Conservation (phyloP, 2,113 vertebrate genomes). For the Engraulis encrasicolus region DNA sequence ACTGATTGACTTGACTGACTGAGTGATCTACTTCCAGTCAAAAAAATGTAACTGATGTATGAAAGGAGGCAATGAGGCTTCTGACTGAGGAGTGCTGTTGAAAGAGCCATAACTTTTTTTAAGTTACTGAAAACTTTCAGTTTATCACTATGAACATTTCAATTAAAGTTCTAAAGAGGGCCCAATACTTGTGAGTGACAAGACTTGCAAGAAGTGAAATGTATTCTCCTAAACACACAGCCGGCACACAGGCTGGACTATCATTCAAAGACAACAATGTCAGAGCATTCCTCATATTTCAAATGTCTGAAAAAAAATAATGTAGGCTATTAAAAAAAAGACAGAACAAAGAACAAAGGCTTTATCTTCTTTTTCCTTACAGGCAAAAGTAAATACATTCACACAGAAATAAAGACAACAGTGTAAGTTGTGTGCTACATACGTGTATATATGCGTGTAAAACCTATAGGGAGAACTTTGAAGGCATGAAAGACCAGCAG, state of each 20-base stretch:
- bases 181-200: background rate
- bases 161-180: background rate
- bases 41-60: background rate
- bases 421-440: no score
- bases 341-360: background rate
- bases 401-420: background rate
- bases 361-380: background rate
- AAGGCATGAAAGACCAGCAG: background rate
- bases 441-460: background rate
- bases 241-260: background rate
- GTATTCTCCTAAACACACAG: background rate
- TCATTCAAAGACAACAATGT: background rate
- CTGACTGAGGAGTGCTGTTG: background rate
- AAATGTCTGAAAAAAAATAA: background rate
- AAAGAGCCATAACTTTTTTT: background rate
- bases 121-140: background rate
- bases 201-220: background rate
- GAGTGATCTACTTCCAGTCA: background rate
- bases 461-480: background rate
- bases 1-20: background rate
- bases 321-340: no score
- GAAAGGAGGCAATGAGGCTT: no score
- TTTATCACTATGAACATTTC: background rate
- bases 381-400: background rate
- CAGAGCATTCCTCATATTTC: background rate